These are phyloP conservation scores for Phenganax marumi DNA, from an alignment of 92 coral and sea anemone species.

Conservation along the genomic window DNA sequence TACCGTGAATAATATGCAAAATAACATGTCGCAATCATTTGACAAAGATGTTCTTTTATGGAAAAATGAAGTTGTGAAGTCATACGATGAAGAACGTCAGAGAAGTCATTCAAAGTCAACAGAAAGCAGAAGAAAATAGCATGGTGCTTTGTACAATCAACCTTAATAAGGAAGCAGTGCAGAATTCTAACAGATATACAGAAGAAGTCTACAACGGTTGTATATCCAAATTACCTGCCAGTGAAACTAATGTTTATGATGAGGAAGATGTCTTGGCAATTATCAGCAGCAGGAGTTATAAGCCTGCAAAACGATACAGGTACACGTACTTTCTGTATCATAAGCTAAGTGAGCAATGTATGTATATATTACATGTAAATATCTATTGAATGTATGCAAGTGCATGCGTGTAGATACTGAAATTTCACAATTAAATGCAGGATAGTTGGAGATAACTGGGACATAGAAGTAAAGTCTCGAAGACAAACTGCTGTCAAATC, in stretches of 20 bases:
- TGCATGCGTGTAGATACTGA: neutral
- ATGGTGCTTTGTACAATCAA: constrained; percentile 28
- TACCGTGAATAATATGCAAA: constrained; percentile 49
- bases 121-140: neutral
- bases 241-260: constrained; percentile 14
- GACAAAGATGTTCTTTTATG: constrained; percentile 27
- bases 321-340: neutral
- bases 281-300: constrained; percentile 10
- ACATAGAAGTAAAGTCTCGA: constrained; percentile 2
- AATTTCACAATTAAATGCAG: neutral
- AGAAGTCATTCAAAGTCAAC: constrained; percentile 18
- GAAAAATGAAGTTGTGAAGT: neutral
- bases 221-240: neutral
- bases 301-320: constrained; percentile 8
- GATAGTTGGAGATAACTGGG: constrained; percentile 27
- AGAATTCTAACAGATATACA: constrained; percentile 6
- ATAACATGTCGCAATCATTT: constrained; percentile 18
- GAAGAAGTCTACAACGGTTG: constrained; percentile 36
- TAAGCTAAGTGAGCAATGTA: neutral
- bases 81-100: constrained; percentile 1
- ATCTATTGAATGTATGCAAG: neutral
- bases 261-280: constrained; percentile 13
- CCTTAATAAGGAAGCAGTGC: constrained; percentile 37
- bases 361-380: neutral
- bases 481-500: neutral